phyloP scores from a whole-genome alignment of 2,797 vertebrate species.

The Falco biarmicus region DNA sequence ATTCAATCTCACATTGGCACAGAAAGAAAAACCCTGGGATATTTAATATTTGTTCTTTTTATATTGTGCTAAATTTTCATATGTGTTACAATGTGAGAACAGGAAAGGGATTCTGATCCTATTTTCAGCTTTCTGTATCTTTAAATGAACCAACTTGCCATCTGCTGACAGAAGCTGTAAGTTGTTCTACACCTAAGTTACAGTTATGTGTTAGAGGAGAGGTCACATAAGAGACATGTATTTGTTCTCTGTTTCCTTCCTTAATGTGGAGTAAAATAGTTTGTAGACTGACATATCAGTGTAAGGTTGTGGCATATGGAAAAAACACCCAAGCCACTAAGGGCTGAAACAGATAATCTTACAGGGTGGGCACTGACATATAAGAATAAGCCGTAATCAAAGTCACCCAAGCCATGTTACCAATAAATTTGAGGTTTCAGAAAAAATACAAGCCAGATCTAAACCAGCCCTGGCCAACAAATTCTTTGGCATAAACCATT shows the following conservation, averaged over 20 bases:
- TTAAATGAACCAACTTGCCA: background rate
- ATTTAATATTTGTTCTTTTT: background rate
- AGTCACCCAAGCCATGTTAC: background rate
- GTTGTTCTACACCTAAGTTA: background rate
- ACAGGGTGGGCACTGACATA: background rate
- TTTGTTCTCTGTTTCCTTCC: background rate
- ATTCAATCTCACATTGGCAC: background rate
- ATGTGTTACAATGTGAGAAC: background rate
- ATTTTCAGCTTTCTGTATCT: background rate
- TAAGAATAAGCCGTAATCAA: background rate
- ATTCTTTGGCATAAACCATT: background rate
- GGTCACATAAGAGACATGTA: background rate
- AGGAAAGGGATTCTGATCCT: background rate
- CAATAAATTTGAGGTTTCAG: background rate
- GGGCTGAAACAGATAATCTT: background rate
- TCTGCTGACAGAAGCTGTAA: background rate
- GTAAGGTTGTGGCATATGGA: background rate
- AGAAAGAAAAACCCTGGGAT: background rate
- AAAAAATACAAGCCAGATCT: background rate
- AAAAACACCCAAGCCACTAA: background rate
- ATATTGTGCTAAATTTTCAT: background rate
- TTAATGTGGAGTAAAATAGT: background rate
- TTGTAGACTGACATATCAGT: background rate
- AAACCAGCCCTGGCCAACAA: background rate
- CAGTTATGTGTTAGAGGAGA: background rate